Evolutionary conservation across 2,888 invertebrate species (phyloP).

Genomic region (Epinotia nisella): DNA sequence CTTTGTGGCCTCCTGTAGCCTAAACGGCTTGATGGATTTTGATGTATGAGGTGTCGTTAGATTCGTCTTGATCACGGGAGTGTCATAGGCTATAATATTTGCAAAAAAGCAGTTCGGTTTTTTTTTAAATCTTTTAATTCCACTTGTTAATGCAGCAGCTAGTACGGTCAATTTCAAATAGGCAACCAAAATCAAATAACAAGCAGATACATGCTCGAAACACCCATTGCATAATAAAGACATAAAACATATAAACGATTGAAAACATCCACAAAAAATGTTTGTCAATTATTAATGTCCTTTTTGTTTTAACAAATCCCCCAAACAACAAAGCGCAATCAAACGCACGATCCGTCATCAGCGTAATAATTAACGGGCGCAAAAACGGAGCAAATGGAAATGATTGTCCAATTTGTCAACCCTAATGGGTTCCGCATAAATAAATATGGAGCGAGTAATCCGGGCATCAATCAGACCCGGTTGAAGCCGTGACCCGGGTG

Average conservation of each 20-base stretch:
- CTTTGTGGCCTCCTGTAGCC: no score
- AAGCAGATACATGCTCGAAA: no score
- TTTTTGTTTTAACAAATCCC: neutral
- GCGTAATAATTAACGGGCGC: constrained; percentile 28
- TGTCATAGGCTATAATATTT: no score
- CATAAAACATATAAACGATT: neutral
- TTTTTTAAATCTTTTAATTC: no score
- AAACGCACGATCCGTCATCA: constrained; percentile 29
- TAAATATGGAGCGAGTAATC: constrained; percentile 41
- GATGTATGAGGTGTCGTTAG: no score
- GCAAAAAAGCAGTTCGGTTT: no score
- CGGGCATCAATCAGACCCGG: constrained; percentile 37
- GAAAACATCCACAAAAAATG: neutral
- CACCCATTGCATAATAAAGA: no score
- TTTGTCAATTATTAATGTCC: neutral
- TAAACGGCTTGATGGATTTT: no score
- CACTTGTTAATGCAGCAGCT: no score
- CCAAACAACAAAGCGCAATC: constrained; percentile 7
- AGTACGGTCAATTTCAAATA: no score
- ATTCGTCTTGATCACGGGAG: no score
- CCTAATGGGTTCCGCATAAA: constrained; percentile 45
- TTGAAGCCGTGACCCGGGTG: neutral
- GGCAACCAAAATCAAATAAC: no score
- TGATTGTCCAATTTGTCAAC: constrained; percentile 46
- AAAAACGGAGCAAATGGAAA: constrained; percentile 41